These are phyloP conservation scores for Torymus auratus DNA, from an alignment of 2,888 invertebrate species.

Conservation along the genomic window DNA sequence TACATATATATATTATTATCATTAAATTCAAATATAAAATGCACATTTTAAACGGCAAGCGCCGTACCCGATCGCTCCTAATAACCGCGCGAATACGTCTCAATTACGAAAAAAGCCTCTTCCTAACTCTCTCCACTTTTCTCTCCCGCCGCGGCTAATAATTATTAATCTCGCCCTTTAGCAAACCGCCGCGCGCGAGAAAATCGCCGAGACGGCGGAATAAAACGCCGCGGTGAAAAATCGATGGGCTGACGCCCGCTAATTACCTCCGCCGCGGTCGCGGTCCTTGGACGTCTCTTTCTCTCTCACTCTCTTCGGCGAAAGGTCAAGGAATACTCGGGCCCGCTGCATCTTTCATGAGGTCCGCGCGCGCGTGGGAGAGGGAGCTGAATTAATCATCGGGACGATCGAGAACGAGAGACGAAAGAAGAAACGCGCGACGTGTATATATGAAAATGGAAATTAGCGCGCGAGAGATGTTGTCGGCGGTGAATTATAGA, in stretches of 20 bases:
- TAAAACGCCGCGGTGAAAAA: conserved; percentile 13
- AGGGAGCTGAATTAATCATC: conserved; percentile 44
- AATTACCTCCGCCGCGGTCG: conserved; percentile 30
- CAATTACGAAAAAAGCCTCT: too few relatives aligned
- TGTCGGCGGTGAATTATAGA: too few relatives aligned
- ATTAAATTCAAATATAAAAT: too few relatives aligned
- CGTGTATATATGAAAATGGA: too few relatives aligned
- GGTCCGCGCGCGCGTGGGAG: conserved; percentile 16
- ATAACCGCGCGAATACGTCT: too few relatives aligned
- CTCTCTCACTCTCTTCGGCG: not conserved
- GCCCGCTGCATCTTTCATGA: conserved; percentile 51
- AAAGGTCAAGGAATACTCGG: conserved; percentile 51
- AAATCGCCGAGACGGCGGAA: not conserved
- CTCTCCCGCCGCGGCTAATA: not conserved
- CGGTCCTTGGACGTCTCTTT: conserved; percentile 41
- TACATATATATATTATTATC: too few relatives aligned
- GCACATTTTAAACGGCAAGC: too few relatives aligned
- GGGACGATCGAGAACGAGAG: conserved; percentile 9
- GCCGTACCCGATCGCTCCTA: too few relatives aligned
- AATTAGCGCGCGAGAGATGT: too few relatives aligned
- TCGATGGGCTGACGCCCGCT: conserved; percentile 34
- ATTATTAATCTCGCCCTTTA: too few relatives aligned
- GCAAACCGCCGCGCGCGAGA: not conserved
- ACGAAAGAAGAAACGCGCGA: not conserved
- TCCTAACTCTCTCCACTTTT: not conserved